A percentile compares a stretch with the other conserved stretches of the same genome.
phyloP scores from a whole-genome alignment of 2,888 invertebrate genomes.

The Synergus japonicus region DNA sequence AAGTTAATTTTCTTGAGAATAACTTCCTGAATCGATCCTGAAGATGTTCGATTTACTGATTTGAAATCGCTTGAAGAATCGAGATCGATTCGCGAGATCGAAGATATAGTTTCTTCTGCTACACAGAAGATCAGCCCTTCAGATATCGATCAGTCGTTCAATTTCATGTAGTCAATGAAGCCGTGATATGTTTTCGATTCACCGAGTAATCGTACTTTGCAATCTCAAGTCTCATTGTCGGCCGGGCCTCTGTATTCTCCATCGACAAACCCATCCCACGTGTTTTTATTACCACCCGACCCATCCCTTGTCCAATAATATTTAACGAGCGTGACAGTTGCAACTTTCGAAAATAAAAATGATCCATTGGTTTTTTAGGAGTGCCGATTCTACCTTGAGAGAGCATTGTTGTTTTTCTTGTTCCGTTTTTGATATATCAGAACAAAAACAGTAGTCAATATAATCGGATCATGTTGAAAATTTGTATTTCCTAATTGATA shows the following conservation, averaged over 20 bases:
- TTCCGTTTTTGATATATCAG: background rate
- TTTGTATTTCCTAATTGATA: background rate
- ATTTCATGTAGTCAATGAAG: conserved; percentile 34
- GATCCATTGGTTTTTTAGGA: background rate
- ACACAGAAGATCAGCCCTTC: conserved; percentile 17
- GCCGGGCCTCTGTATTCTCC: background rate
- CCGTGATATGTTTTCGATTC: conserved; percentile 17
- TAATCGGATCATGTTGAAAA: background rate
- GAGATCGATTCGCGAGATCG: background rate
- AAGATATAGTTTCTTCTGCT: background rate
- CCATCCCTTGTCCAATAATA: conserved; percentile 24
- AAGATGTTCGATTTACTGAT: conserved; percentile 18
- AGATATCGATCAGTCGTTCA: conserved; percentile 39
- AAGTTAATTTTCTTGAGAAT: conserved; percentile 21
- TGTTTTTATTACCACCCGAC: conserved; percentile 17
- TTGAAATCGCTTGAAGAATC: conserved; percentile 14
- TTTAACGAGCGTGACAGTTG: conserved; percentile 34
- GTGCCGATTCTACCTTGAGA: background rate
- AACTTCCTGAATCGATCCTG: background rate
- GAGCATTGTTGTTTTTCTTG: background rate
- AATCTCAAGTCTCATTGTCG: conserved; percentile 21
- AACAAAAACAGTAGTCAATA: too few species aligned
- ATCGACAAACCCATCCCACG: conserved; percentile 26
- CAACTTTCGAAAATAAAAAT: conserved; percentile 19
- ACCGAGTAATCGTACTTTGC: conserved; percentile 25